These are phyloP conservation scores for Hylyphantes graminicola DNA, from an alignment of 1,140 invertebrate genomes.

Conservation along the genomic window DNA sequence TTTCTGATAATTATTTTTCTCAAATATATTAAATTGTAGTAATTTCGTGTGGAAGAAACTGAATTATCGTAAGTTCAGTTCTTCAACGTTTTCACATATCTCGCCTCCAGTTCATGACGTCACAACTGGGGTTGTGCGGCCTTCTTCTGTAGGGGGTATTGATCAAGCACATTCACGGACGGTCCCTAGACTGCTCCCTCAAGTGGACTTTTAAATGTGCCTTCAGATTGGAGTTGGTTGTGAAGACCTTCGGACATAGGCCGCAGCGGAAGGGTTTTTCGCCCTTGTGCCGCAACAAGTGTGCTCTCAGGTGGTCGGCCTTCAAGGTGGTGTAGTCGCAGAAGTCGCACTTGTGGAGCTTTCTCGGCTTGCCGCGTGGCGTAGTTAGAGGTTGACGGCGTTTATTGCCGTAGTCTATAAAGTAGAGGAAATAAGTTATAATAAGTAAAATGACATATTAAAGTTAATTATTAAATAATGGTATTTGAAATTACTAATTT, in stretches of 20 bases:
- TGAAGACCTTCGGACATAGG: constrained; percentile 68
- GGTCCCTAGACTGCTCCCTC: neutral
- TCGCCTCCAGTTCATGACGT: too few relatives aligned
- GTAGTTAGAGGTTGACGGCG: neutral
- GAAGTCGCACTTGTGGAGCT: neutral
- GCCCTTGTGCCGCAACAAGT: constrained; percentile 67
- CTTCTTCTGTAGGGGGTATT: too few relatives aligned
- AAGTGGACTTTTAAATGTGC: constrained; percentile 81
- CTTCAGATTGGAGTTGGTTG: constrained; percentile 73
- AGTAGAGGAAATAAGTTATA: neutral
- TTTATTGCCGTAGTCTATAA: neutral
- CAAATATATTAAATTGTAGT: too few relatives aligned
- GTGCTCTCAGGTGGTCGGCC: constrained; percentile 67
- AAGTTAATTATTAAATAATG: neutral
- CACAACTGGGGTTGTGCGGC: too few relatives aligned
- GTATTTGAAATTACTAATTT: too few relatives aligned
- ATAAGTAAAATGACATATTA: neutral
- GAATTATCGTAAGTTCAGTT: too few relatives aligned
- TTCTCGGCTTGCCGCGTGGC: neutral
- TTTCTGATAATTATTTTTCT: too few relatives aligned
- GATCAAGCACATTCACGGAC: too few relatives aligned
- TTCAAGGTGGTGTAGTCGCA: constrained; percentile 38
- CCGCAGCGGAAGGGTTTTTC: constrained; percentile 67
- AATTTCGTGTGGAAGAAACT: too few relatives aligned
- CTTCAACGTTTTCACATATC: too few relatives aligned